These are phyloP conservation scores for Eptatretus burgeri DNA, from an alignment of 2,113 vertebrate species.

Conservation along the genomic window DNA sequence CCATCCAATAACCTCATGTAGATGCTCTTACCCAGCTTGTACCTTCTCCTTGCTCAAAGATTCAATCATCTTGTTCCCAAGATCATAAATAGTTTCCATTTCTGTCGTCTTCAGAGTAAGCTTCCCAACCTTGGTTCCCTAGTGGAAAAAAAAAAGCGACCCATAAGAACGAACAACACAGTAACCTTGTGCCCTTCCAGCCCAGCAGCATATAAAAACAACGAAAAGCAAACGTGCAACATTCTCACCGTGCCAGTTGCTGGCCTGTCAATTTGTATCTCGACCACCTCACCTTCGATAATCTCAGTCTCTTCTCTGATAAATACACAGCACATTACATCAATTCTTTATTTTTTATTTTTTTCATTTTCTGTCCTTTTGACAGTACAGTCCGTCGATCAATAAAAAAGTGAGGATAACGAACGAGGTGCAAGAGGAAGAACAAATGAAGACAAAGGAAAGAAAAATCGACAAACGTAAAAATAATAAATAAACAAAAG, in stretches of 20 bases:
- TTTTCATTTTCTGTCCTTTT: too few species aligned
- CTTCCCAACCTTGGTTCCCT: constrained; percentile 76
- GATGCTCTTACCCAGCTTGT: constrained; percentile 39
- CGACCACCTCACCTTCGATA: constrained; percentile 75
- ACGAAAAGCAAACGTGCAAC: not conserved
- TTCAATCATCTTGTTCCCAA: constrained; percentile 86
- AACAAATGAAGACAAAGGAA: too few species aligned
- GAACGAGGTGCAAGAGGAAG: too few species aligned
- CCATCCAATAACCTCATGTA: not conserved
- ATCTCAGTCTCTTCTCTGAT: constrained; percentile 67
- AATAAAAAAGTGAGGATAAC: too few species aligned
- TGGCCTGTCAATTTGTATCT: constrained; percentile 71
- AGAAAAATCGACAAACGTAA: too few species aligned
- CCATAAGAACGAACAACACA: too few species aligned
- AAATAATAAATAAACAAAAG: constrained; percentile 7
- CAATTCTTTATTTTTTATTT: too few species aligned
- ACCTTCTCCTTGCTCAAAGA: constrained; percentile 67
- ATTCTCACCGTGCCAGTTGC: constrained; percentile 54
- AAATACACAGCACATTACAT: not conserved
- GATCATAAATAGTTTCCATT: constrained; percentile 78
- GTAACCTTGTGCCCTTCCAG: too few species aligned
- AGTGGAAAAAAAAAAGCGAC: not conserved
- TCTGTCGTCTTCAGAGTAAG: constrained; percentile 67
- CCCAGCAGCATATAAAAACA: not conserved
- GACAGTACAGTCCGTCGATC: too few species aligned